These are phyloP conservation scores for Okamejei kenojei DNA, from an alignment of 2,797 vertebrate species.

Conservation along the genomic window DNA sequence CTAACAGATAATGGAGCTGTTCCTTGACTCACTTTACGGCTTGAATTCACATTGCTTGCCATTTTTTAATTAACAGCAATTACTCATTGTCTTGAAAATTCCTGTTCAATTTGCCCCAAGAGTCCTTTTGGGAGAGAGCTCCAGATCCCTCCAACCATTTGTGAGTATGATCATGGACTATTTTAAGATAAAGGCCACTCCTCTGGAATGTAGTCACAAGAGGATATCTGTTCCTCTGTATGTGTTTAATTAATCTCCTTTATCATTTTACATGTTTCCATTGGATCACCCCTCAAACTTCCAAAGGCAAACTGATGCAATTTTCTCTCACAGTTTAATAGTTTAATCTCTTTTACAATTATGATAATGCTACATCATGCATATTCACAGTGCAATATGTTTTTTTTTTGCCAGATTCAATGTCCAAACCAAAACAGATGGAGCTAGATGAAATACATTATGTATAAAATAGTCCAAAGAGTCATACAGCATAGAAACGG, in stretches of 20 bases:
- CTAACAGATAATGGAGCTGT: neutral
- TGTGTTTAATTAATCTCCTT: neutral
- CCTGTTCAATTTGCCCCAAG: neutral
- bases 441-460: neutral
- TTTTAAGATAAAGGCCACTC: neutral
- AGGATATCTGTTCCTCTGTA: neutral
- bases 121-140: neutral
- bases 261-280: neutral
- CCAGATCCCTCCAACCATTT: neutral
- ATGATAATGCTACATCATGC: neutral
- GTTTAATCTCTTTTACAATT: neutral
- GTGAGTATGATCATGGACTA: neutral
- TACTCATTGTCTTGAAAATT: neutral
- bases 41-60: neutral
- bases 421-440: neutral
- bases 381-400: neutral
- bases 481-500: too few species aligned
- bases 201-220: neutral
- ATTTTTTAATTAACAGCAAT: neutral
- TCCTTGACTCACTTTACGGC: too few species aligned
- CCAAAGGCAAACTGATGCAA: neutral
- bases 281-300: neutral
- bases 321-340: neutral
- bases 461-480: neutral
- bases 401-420: neutral